Evolutionary conservation across 1,140 invertebrate genomes (phyloP).

Genomic region (Diploscapter pachys): DNA sequence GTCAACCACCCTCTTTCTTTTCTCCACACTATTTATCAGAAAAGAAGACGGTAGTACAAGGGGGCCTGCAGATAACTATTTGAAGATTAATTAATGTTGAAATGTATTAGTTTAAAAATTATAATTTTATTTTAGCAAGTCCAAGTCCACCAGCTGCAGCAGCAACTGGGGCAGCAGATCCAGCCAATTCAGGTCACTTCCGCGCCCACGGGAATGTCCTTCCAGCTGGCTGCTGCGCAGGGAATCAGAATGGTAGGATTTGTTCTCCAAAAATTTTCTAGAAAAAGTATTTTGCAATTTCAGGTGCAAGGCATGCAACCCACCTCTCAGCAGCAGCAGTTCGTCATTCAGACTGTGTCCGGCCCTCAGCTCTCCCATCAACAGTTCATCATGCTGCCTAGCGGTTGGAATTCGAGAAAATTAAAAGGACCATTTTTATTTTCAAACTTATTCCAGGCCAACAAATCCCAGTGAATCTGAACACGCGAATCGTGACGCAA

Average conservation of each 20-base stretch:
- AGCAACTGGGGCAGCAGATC: no score
- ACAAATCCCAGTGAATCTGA: background rate
- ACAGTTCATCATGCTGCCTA: no score
- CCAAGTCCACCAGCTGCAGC: background rate
- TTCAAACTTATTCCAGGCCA: conserved; percentile 3
- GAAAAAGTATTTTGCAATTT: no score
- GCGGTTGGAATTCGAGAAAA: no score
- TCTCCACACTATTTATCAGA: no score
- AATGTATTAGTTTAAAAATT: background rate
- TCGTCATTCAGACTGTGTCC: background rate
- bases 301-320: conserved; percentile 4
- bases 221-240: background rate
- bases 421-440: background rate
- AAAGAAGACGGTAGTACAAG: background rate
- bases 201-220: background rate
- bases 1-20: no score
- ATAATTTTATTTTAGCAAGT: background rate
- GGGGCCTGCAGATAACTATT: background rate
- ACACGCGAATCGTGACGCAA: background rate
- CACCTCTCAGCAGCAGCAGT: conserved; percentile 1
- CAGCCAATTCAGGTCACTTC: no score
- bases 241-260: no score
- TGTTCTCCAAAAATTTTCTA: no score
- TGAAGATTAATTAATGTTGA: background rate
- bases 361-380: conserved; percentile 13